phyloP scores from a whole-genome alignment of 2,888 invertebrate genomes.

The Dusona sp. region DNA sequence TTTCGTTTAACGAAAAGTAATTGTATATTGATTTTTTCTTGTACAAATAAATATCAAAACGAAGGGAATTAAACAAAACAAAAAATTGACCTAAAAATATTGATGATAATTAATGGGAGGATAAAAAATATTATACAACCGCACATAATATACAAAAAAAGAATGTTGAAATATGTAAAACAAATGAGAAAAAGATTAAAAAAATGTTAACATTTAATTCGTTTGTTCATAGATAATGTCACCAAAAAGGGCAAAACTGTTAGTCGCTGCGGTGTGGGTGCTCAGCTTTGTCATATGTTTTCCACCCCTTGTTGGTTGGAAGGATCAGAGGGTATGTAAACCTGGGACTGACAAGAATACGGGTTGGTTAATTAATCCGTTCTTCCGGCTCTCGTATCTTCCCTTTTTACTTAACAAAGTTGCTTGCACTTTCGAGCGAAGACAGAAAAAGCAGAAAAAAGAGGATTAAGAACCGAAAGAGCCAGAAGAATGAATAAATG shows the following conservation, averaged over 20 bases:
- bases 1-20: no score
- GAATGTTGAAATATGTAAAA: background rate
- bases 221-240: constrained; percentile 89
- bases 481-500: constrained; percentile 31
- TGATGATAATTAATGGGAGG: background rate
- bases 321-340: constrained; percentile 88
- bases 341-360: constrained; percentile 16
- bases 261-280: constrained; percentile 97
- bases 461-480: constrained; percentile 4
- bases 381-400: constrained; percentile 38
- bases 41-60: no score
- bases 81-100: background rate
- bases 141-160: background rate
- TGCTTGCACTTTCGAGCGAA: constrained; percentile 15
- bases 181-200: background rate
- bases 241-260: constrained; percentile 92
- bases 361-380: constrained; percentile 56
- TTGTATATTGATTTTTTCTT: no score
- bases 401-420: constrained; percentile 24
- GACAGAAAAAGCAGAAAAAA: background rate
- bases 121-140: background rate
- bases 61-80: background rate
- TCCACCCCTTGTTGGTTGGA: constrained; percentile 98
- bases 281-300: constrained; percentile 98
- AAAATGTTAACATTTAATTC: background rate